Conservation (phyloP, 2,113 vertebrate genomes). For the Morone saxatilis region DNA sequence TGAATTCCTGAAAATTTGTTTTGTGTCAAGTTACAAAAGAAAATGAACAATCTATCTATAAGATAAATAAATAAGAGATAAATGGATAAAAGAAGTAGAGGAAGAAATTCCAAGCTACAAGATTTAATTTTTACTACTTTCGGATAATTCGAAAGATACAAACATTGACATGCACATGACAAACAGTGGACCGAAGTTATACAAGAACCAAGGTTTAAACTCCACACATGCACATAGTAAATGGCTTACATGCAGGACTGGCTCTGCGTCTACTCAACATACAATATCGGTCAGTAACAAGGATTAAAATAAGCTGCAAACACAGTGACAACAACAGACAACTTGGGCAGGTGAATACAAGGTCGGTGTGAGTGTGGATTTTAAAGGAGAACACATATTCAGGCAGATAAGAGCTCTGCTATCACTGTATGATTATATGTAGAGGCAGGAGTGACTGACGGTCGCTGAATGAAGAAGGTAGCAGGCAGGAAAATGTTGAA, state of each 20-base stretch:
- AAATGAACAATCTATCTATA: too few relatives aligned
- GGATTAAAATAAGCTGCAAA: background rate
- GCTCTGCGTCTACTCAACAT: background rate
- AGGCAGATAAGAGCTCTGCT: background rate
- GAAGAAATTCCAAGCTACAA: background rate
- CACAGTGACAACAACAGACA: background rate
- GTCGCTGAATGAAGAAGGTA: background rate
- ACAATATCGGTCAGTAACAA: rapidly evolving
- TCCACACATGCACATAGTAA: background rate
- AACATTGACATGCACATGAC: conserved; percentile 13
- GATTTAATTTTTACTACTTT: too few relatives aligned
- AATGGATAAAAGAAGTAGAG: background rate
- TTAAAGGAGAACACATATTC: background rate
- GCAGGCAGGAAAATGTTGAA: background rate
- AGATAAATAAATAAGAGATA: background rate
- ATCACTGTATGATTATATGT: background rate
- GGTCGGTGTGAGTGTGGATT: conserved; percentile 4
- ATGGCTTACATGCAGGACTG: background rate
- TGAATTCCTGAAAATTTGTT: background rate
- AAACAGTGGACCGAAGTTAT: background rate
- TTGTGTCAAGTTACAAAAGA: background rate
- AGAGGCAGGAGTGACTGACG: background rate
- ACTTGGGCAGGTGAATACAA: conserved; percentile 1
- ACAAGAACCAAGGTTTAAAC: conserved; percentile 22
- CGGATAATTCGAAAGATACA: background rate